Base-by-base conservation (phyloP, 2,113 vertebrate genomes). In the Gadus chalcogrammus region DNA sequence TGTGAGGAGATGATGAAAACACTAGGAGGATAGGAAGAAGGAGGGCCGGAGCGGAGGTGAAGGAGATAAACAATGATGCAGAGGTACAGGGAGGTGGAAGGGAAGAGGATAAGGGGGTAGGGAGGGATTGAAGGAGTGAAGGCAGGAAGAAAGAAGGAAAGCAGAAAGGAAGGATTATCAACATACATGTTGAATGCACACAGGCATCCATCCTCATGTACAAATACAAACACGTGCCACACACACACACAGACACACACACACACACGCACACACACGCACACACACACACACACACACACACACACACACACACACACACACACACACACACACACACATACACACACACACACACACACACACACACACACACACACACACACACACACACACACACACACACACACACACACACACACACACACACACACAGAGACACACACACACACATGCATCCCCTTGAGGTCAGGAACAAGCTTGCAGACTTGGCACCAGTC, bases 401-500 rank as follows among this genome's bases (percentile, higher is more conserved):
- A 42, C 38, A 42, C 38, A 42, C 38, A 42, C 38, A 42, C 38
- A 48, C 11, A 48, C 42, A 48, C 6, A 12, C 42, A 12, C 42
- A 16, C 17, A 58, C 15, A 58, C 55, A 58, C 55, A 58, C 15
- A n/a, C 16, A 58, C 17, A n/a, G 16, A 58, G 1, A 58, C 55
- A 58, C 15, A 58, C 55, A 58, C 55, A 58, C 55, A 58, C 55
- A 58, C 55, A 58, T 17, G 16, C 55, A 58, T 58, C 15, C 55
- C 15, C 55, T 5, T 7, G 55, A 16, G 55, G 3, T 73, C 69
- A 75, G 67, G 31, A 35, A 35, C 31, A 35, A 35, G 31, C 55
- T 17, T 17, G 5, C 55, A 58, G 15, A 16, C 55, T 58, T 17
- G n/a, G 55, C 55, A 17, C 9, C 55, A 13, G 55, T 17, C 55